A percentile compares a stretch with the other conserved stretches of the same genome.
phyloP scores from a whole-genome alignment of 1,140 invertebrate species.

The Sarcophaga bullata region DNA sequence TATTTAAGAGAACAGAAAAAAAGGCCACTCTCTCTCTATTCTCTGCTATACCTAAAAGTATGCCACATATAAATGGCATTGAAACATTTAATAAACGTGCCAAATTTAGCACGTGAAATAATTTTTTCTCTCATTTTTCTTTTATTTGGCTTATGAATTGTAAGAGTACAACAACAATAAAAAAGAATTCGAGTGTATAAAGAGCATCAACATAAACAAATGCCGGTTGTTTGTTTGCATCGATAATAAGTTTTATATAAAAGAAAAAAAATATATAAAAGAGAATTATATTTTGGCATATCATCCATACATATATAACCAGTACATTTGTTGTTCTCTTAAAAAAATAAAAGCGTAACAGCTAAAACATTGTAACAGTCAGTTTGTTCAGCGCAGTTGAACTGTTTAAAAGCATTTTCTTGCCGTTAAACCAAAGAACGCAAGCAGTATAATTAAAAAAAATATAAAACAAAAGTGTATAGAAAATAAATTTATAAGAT shows the following conservation, averaged over 20 bases:
- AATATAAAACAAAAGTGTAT: neutral
- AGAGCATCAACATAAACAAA: neutral
- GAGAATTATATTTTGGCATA: neutral
- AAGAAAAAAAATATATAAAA: neutral
- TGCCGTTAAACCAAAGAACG: neutral
- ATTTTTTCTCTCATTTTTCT: neutral
- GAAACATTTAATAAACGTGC: constrained; percentile 29
- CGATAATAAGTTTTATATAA: neutral
- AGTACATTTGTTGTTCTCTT: neutral
- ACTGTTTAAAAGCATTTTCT: neutral
- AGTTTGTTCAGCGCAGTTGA: constrained; percentile 20
- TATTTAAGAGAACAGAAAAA: neutral
- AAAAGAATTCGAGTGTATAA: neutral
- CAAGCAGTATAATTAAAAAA: neutral
- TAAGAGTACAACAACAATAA: neutral
- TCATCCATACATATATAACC: neutral
- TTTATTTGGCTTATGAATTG: neutral
- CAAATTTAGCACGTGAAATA: constrained; percentile 28
- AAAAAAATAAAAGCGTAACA: neutral
- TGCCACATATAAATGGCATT: constrained; percentile 12
- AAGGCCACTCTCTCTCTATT: neutral
- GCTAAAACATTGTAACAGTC: neutral
- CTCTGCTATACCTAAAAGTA: constrained; percentile 3
- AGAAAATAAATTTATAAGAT: neutral
- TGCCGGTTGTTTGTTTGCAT: constrained; percentile 10